Percentiles rank a stretch among this genome's conserved stretches.
Conservation (phyloP, 37 sponge, comb jelly and placozoan species). For the Petrosia ficiformis region DNA sequence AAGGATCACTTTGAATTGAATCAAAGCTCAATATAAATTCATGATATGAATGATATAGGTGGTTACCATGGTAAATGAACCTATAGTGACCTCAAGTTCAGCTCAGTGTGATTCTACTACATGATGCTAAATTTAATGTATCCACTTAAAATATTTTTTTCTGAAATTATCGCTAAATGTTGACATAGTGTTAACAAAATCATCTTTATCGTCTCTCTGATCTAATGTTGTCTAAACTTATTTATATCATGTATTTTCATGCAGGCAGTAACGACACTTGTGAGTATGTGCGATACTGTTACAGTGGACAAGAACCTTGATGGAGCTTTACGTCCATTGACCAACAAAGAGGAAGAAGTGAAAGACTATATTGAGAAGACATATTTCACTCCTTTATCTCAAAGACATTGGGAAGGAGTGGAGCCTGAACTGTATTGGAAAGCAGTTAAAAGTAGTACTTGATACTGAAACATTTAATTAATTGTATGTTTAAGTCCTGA, state of each 20-base stretch:
- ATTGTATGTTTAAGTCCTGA: too few species aligned
- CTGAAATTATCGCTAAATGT: too few species aligned
- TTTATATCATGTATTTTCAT: neutral
- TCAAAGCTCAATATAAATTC: neutral
- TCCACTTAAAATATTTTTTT: too few species aligned
- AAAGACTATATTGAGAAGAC: constrained; percentile 23
- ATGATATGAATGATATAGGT: too few species aligned
- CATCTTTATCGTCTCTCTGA: too few species aligned
- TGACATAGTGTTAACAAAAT: too few species aligned
- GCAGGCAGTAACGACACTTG: constrained; percentile 71
- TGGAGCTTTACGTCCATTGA: constrained; percentile 25
- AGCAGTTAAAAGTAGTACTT: neutral
- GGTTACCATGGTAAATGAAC: too few species aligned
- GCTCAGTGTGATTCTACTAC: too few species aligned
- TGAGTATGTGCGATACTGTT: constrained; percentile 39
- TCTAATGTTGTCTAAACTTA: too few species aligned
- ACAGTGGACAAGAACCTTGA: constrained; percentile 54
- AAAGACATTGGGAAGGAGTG: constrained; percentile 60
- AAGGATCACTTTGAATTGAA: neutral
- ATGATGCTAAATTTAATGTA: too few species aligned
- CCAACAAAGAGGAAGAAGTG: constrained; percentile 46
- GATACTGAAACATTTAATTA: too few species aligned
- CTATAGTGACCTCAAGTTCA: too few species aligned
- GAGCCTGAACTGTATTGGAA: constrained; percentile 50
- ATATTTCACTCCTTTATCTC: constrained; percentile 38